Conservation (phyloP, 2,797 vertebrate genomes). For the Poecilia velifera region DNA sequence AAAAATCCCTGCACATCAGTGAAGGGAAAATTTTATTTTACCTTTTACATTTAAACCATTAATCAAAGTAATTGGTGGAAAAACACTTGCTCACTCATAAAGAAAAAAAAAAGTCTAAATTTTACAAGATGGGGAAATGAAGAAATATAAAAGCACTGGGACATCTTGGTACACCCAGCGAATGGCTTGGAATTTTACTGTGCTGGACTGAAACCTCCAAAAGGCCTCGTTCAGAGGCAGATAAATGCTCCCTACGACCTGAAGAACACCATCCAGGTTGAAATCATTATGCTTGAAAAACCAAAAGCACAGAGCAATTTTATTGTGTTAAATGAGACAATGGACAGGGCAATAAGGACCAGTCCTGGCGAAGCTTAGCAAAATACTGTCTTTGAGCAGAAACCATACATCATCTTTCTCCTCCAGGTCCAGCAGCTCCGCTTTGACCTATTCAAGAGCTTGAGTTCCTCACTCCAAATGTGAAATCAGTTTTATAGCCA, state of each 20-base stretch:
- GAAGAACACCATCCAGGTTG: not conserved
- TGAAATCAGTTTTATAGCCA: not conserved
- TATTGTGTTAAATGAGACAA: not conserved
- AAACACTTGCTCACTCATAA: not conserved
- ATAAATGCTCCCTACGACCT: not conserved
- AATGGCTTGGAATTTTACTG: not conserved
- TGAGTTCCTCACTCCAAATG: not conserved
- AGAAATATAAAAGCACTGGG: not conserved
- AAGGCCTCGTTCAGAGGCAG: not conserved
- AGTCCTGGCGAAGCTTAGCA: conserved; percentile 78
- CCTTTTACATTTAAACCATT: not conserved
- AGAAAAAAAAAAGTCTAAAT: not conserved
- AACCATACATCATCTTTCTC: conserved; percentile 48
- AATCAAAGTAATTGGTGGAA: not conserved
- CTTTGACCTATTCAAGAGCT: conserved; percentile 28
- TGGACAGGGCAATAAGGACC: conserved; percentile 21
- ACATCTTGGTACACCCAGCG: not conserved
- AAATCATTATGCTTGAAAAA: not conserved
- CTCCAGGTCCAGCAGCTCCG: conserved; percentile 61
- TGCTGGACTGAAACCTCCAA: not conserved
- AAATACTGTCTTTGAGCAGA: conserved; percentile 70
- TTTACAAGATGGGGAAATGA: not conserved
- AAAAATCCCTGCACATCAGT: not conserved
- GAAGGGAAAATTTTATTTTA: not conserved
- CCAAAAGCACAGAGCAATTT: not conserved